Conservation (phyloP, 2,113 vertebrate species). For the Amphiprion ocellaris region DNA sequence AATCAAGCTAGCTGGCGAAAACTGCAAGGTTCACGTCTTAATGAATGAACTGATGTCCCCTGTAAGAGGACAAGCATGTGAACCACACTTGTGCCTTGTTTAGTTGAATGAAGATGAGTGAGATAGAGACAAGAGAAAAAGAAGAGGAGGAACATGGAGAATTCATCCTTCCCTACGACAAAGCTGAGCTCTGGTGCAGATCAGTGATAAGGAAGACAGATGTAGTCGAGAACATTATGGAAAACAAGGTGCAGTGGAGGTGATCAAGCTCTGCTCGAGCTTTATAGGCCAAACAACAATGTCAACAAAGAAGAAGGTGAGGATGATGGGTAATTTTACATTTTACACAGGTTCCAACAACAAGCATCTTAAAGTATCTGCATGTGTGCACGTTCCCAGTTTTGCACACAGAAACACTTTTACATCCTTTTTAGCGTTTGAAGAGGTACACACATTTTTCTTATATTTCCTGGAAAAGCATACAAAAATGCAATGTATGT, state of each 20-base stretch:
- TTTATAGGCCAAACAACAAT: constrained; percentile 3
- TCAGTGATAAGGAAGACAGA: neutral
- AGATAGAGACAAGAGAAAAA: constrained; percentile 6
- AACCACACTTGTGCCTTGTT: constrained; percentile 46
- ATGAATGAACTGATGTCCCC: constrained; percentile 68
- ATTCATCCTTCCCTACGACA: constrained; percentile 18
- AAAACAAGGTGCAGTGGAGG: constrained; percentile 7
- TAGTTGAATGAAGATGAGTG: constrained; percentile 38
- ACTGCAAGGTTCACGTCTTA: constrained; percentile 49
- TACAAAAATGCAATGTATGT: neutral
- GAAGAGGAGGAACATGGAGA: neutral
- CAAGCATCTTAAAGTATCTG: neutral
- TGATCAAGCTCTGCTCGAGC: neutral
- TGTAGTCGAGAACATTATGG: neutral
- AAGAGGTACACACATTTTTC: neutral
- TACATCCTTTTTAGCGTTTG: neutral
- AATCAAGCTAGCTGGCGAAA: constrained; percentile 67
- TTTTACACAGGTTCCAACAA: neutral
- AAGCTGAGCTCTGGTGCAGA: constrained; percentile 20
- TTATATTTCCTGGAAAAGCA: neutral
- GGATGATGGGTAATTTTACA: neutral
- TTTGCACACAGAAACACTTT: neutral
- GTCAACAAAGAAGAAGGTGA: neutral
- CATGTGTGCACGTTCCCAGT: neutral
- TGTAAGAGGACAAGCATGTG: constrained; percentile 61